Evolutionary conservation across 2,113 vertebrate genomes (phyloP), one percentile per base, ranked within the genome.

Genomic region (Passerina amoena): DNA sequence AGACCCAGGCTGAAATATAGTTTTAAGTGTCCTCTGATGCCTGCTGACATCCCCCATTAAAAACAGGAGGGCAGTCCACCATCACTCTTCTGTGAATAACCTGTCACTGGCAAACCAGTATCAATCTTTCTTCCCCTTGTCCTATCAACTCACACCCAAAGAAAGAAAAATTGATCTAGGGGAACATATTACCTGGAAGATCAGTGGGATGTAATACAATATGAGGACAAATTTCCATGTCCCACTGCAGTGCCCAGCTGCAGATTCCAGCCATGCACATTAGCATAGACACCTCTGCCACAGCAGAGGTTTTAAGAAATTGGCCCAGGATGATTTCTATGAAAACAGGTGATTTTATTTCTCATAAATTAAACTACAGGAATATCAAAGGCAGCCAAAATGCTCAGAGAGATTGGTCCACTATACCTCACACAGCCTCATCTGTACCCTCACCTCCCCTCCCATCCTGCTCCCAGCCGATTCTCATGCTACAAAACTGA

Each of bases 61-160:
- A 80, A 80, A 88, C 94, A 82, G 91, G 18, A 82, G 45, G 73
- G 73, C 48, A 87, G 73, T 19, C 69, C 94, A 96, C 45, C 94
- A 96, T 96, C 76, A 89, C 35, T 94, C 83, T 92, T 81, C 27
- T 18, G 50, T 64, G 77, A 94, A 92, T 81, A 63, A 93, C 31
- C 77, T 85, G 94, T 93, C 82, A 95, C 79, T 17, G 68, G 81
- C 93, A 97, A 97, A 90, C 92, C 50, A 73, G 95, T 92, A 97
- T 96, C 95, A 97, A 97, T 91, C 71, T 97, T 95, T 93, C 85
- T 90, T 93, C 79, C 91, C 78, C 72, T 96, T 86, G 37, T 94
- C 78, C 70, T 88, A 94, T 90, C 91, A 94, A 96, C 85, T 90
- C 61, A 80, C 70, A 64, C 56, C 68, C 68, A 89, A 94, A 57